Evolutionary conservation across 2,888 invertebrate species (phyloP).

Genomic region (Clitarchus hookeri): DNA sequence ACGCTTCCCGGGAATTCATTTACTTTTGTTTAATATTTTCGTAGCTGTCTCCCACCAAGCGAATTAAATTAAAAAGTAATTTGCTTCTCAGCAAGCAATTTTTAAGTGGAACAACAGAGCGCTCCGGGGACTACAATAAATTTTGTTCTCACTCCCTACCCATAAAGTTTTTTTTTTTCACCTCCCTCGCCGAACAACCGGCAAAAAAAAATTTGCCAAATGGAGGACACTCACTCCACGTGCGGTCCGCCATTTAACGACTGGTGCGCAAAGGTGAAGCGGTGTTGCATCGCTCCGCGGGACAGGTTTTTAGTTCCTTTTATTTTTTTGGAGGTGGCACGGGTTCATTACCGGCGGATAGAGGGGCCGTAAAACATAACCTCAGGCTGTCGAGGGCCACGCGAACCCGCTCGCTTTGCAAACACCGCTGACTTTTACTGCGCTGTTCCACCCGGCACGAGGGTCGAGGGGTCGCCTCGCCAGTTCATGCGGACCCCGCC

Average conservation of each 20-base stretch:
- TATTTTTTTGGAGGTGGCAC: background rate
- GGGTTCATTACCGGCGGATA: conserved; percentile 7
- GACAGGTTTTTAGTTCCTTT: background rate
- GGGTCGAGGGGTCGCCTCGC: too few species aligned
- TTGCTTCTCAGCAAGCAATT: background rate
- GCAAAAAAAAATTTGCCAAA: background rate
- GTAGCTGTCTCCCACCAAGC: background rate
- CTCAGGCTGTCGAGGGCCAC: background rate
- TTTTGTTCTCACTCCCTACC: conserved; percentile 1
- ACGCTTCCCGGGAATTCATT: background rate
- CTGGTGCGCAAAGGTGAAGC: background rate
- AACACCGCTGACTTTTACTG: conserved; percentile 1
- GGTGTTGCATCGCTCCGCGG: background rate
- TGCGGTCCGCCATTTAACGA: background rate
- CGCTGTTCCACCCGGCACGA: background rate
- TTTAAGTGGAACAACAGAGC: conserved; percentile 7
- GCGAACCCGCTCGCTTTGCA: background rate
- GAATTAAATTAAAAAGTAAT: conserved; percentile 10
- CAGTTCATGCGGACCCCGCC: too few species aligned
- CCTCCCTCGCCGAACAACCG: background rate
- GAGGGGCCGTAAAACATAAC: background rate
- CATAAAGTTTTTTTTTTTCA: background rate
- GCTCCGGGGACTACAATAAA: background rate
- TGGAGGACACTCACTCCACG: background rate
- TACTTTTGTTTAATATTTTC: conserved; percentile 14